A percentile compares a stretch with the other conserved stretches of the same genome.
Evolutionary conservation across 92 coral and sea anemone genomes (phyloP).

Genomic region (Heteractis magnifica): DNA sequence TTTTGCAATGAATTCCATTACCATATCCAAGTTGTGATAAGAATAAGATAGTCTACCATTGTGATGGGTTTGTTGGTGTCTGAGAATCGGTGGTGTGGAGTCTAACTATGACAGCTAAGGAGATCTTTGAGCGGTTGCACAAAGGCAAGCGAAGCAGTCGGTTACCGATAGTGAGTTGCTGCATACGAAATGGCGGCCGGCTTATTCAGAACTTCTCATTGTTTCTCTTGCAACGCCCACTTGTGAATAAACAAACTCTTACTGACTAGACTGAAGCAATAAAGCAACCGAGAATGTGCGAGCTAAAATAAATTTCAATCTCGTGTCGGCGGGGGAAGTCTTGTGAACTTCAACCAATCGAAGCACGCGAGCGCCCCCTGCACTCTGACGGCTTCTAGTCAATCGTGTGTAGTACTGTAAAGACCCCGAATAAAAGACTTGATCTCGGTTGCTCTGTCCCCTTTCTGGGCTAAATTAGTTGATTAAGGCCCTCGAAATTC

Average conservation of each 20-base stretch:
- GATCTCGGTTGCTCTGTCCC: background rate
- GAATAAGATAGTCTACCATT: background rate
- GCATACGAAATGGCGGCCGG: slow-evolving; percentile 39
- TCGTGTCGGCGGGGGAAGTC: slow-evolving; percentile 16
- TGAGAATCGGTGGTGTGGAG: slow-evolving; percentile 18
- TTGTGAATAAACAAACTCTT: slow-evolving; percentile 66
- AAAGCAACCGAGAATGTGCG: slow-evolving; percentile 22
- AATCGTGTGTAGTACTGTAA: slow-evolving; percentile 5
- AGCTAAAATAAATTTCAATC: slow-evolving; percentile 5
- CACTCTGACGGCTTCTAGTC: slow-evolving; percentile 26
- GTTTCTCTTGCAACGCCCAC: slow-evolving; percentile 75
- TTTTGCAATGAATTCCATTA: slow-evolving; percentile 22
- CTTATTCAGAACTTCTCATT: slow-evolving; percentile 42
- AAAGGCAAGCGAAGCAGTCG: slow-evolving; percentile 27
- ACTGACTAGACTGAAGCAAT: slow-evolving; percentile 22
- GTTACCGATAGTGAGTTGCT: slow-evolving; percentile 12
- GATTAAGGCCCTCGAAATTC: slow-evolving; percentile 57
- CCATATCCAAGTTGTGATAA: slow-evolving; percentile 22
- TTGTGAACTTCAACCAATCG: background rate
- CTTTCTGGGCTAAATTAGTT: slow-evolving; percentile 52
- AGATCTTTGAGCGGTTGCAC: slow-evolving; percentile 32
- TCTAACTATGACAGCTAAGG: slow-evolving; percentile 2
- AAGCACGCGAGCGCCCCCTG: slow-evolving; percentile 52
- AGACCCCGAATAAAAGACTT: slow-evolving; percentile 16
- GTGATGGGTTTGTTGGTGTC: slow-evolving; percentile 18